These are phyloP conservation scores for Pica pica DNA, from an alignment of 2,113 vertebrate species.

Conservation along the genomic window DNA sequence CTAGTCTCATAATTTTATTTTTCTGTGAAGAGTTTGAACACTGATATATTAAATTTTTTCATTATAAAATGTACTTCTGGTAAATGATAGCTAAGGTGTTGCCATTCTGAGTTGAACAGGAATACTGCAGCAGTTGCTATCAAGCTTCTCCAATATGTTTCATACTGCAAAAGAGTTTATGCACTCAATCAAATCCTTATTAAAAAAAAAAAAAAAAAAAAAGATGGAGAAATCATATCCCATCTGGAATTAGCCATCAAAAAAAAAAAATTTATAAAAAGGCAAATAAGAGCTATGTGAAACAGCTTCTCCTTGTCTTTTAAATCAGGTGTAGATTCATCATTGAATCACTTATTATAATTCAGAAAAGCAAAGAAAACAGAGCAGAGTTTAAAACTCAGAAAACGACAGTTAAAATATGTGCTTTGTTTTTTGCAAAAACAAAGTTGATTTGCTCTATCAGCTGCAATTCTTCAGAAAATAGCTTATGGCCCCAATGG, in stretches of 20 bases:
- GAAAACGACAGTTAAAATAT: neutral
- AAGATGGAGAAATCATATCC: neutral
- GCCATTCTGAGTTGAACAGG: neutral
- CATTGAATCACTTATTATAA: neutral
- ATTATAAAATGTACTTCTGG: neutral
- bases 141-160: neutral
- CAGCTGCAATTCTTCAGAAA: neutral
- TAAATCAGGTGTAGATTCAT: neutral
- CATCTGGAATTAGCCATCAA: neutral
- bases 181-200: neutral
- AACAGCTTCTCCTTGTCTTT: neutral
- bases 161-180: neutral
- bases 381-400: neutral
- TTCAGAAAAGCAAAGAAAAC: neutral
- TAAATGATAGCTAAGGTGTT: neutral
- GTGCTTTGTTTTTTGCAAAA: neutral
- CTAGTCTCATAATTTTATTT: neutral
- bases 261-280: neutral
- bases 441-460: no score
- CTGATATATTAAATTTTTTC: neutral
- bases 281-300: neutral
- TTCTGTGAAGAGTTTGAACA: neutral
- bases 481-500: neutral
- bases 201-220: neutral
- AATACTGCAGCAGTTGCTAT: neutral